Conservation (phyloP, 2,113 vertebrate genomes). For the Ondatra zibethicus region DNA sequence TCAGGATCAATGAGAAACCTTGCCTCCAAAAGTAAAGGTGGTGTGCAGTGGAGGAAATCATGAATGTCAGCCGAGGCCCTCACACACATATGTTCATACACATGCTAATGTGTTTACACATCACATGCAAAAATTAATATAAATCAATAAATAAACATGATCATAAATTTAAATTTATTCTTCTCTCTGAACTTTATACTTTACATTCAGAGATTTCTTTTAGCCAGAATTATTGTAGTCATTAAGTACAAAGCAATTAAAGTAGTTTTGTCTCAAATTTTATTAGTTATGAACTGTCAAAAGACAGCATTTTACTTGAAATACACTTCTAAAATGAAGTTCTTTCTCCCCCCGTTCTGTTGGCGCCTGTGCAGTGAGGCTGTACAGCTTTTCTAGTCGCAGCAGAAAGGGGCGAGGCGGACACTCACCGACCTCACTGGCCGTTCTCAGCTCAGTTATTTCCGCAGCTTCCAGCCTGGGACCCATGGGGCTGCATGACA, state of each 20-base stretch:
- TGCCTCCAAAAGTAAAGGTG: too few species aligned
- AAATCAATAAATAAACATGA: not conserved
- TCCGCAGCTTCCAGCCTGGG: not conserved
- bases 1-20: not conserved
- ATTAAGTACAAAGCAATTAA: not conserved
- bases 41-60: not conserved
- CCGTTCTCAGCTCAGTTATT: not conserved
- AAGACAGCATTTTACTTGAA: conserved; percentile 39
- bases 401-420: not conserved
- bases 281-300: not conserved
- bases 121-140: not conserved
- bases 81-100: not conserved
- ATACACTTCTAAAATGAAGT: not conserved
- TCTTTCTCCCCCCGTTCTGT: not conserved
- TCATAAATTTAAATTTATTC: too few species aligned
- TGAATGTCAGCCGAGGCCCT: not conserved
- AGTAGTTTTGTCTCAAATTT: conserved; percentile 15
- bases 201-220: not conserved
- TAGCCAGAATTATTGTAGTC: not conserved
- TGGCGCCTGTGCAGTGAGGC: not conserved
- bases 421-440: not conserved
- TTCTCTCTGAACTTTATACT: not conserved
- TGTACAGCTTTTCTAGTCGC: not conserved
- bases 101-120: not conserved
- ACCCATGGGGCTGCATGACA: not conserved